phyloP scores from a whole-genome alignment of 2,113 vertebrate species.

The Pao palembangensis region DNA sequence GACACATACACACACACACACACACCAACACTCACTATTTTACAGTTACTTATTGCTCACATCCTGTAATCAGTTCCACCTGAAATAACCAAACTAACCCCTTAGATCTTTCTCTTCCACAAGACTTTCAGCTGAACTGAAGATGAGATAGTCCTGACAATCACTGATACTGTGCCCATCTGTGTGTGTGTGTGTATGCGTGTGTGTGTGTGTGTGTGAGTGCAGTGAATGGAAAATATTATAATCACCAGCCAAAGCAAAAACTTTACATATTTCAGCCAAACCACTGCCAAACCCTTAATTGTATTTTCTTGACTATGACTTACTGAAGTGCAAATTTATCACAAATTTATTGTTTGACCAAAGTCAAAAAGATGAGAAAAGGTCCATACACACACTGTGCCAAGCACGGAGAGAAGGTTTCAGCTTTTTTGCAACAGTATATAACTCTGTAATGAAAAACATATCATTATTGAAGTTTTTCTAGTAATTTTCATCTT shows the following conservation, averaged over 20 bases:
- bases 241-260: slow-evolving; percentile 15
- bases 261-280: slow-evolving; percentile 15
- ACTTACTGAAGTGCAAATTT: too few relatives aligned
- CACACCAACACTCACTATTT: slow-evolving; percentile 21
- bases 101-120: slow-evolving; percentile 36
- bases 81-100: slow-evolving; percentile 55
- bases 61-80: slow-evolving; percentile 59
- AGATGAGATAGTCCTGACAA: slow-evolving; percentile 38
- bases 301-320: too few relatives aligned
- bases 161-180: slow-evolving; percentile 29
- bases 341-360: too few relatives aligned
- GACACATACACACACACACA: slow-evolving; percentile 15
- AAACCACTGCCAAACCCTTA: not conserved
- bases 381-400: too few relatives aligned
- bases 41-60: slow-evolving; percentile 51
- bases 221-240: slow-evolving; percentile 11
- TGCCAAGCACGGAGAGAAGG: too few relatives aligned
- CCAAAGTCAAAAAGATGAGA: too few relatives aligned
- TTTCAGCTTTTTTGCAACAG: too few relatives aligned
- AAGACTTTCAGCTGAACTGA: slow-evolving; percentile 41
- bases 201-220: not conserved
- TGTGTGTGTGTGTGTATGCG: slow-evolving; percentile 5
- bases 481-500: too few relatives aligned
- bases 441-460: too few relatives aligned
- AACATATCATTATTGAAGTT: too few relatives aligned